Base-by-base conservation (phyloP, 1,140 invertebrate species). In the Babylonia areolata region DNA sequence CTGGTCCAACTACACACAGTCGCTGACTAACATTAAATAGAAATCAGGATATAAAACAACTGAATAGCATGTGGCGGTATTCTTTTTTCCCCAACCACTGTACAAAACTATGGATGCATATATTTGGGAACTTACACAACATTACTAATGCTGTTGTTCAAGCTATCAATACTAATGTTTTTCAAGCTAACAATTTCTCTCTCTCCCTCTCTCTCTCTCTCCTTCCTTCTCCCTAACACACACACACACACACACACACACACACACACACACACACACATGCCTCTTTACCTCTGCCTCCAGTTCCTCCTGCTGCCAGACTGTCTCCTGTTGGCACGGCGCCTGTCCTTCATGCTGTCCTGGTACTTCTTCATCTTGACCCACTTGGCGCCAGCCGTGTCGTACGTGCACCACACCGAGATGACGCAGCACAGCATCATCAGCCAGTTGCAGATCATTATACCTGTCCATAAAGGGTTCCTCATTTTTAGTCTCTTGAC, bases 351-450 rank as follows among this genome's bases (percentile, higher is more conserved):
- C 95, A 97, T 96, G 75, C 97, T 97, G 69, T 97, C 95, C 93
- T 98, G 97, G 93, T 97, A 98, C 88, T 97, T 96, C 94, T 98
- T 98, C 97, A 98, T 97, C 95, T 98, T 98, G 0, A 98, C 97
- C 97, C 97, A 98, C n/a, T 97, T 97, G 39, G 97, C 95, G 17
- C 97, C 97, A 6, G 97, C 97, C 0, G 97, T 95, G 94, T 98
- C 97, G 93, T 97, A 98, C 28, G 97, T 97, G 93, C 97, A 98
- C 97, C 97, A 98, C 1, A 97, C 96, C 0, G 97, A 97, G 81
- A 97, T 96, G 42, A 97, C 90, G 33, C 97, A 95, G 37, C 96
- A 96, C 58, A 97, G 95, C 86, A 98, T 92, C 80, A 98, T 95
- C 83, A 96, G 96, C 96, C 96, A 97, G 92, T 97, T 97, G 93